phyloP scores from a whole-genome alignment of 1,140 invertebrate species.

The Drosophila kikkawai region DNA sequence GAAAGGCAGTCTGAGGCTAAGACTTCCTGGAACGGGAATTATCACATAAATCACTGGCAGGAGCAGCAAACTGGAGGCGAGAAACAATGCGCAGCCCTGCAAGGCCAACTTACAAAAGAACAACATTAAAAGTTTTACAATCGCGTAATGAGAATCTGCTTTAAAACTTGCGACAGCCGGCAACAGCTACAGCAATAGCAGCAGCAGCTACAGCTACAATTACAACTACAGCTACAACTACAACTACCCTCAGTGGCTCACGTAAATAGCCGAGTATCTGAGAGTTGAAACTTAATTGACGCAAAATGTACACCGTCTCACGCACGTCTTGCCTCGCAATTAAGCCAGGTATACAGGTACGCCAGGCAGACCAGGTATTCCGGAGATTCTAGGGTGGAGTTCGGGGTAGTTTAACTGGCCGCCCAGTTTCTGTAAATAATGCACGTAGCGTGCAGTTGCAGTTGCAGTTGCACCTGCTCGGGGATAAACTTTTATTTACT shows the following conservation, averaged over 20 bases:
- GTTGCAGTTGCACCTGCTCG: conserved; percentile 19
- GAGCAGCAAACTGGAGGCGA: conserved; percentile 33
- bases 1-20: conserved; percentile 18
- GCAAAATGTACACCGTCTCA: conserved; percentile 76
- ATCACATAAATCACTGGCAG: conserved; percentile 77
- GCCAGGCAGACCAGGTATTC: conserved; percentile 1
- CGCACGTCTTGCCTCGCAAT: conserved; percentile 75
- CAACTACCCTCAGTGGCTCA: conserved; percentile 28
- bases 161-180: conserved; percentile 81
- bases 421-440: conserved; percentile 50
- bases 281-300: conserved; percentile 80
- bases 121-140: conserved; percentile 83
- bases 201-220: conserved; percentile 1
- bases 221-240: conserved; percentile 3
- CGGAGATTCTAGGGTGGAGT: not conserved
- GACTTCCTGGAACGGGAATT: conserved; percentile 66
- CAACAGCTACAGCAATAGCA: conserved; percentile 38
- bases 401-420: conserved; percentile 4
- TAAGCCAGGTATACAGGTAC: conserved; percentile 44
- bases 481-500: conserved; percentile 71
- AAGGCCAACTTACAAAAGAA: conserved; percentile 82
- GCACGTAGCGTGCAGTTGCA: conserved; percentile 43
- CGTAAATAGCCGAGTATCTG: conserved; percentile 71
- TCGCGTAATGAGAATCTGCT: conserved; percentile 84
- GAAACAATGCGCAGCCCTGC: conserved; percentile 53